phyloP scores from a whole-genome alignment of 2,888 invertebrate genomes.

The Noctuana brunneofusca region DNA sequence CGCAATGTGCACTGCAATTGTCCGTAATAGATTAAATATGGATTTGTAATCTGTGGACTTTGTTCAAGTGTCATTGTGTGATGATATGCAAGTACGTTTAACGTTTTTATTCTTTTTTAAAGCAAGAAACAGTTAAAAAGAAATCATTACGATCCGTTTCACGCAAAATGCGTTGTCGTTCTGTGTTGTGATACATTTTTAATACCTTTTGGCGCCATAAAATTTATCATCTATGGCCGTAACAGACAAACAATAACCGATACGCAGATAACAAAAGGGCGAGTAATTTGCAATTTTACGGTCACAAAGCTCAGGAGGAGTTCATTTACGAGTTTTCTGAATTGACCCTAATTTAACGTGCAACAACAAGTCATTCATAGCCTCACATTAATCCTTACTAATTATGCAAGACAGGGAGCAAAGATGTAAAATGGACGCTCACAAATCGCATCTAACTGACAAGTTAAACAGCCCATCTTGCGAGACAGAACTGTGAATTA shows the following conservation, averaged over 20 bases:
- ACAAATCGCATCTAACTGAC: constrained; percentile 79
- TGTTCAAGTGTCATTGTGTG: neutral
- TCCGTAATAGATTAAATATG: constrained; percentile 23
- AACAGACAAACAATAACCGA: constrained; percentile 26
- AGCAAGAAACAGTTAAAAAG: neutral
- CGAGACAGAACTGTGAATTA: constrained; percentile 78
- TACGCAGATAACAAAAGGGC: constrained; percentile 23
- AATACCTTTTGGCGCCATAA: constrained; percentile 19
- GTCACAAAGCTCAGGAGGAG: constrained; percentile 20
- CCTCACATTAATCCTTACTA: constrained; percentile 77
- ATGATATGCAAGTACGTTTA: neutral
- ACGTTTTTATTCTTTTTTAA: neutral
- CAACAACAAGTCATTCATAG: constrained; percentile 75
- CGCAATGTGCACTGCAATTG: constrained; percentile 42
- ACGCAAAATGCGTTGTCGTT: neutral
- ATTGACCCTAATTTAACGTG: constrained; percentile 63
- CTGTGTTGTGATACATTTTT: constrained; percentile 12
- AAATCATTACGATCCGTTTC: neutral
- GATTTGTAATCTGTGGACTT: constrained; percentile 24
- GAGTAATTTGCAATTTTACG: constrained; percentile 31
- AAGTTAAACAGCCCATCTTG: constrained; percentile 77
- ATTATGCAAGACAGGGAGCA: constrained; percentile 78
- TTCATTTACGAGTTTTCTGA: constrained; percentile 40
- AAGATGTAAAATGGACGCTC: constrained; percentile 78
- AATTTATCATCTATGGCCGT: constrained; percentile 27